Evolutionary conservation across 30 jellyfish, hydroid and myxozoan species (phyloP), one percentile per base, ranked within the genome.

Genomic region (Cassiopea andromeda): DNA sequence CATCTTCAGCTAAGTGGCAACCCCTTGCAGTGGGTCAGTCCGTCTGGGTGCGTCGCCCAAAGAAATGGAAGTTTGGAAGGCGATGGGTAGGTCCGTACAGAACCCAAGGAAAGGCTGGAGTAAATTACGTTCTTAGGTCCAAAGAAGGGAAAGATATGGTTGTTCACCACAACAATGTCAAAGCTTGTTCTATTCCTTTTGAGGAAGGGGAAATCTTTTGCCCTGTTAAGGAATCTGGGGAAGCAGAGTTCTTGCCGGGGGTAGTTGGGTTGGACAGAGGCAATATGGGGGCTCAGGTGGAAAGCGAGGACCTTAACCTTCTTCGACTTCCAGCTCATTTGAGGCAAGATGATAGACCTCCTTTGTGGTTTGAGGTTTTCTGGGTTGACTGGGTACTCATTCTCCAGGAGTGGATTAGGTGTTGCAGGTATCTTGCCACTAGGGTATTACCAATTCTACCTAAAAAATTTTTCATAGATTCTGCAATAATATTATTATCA

Each of bases 1-100:
- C 67, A n/a, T 27, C 60, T 45, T 19, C 60, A 27, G 60, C 60
- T 45, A 75, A 12, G 27, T 75, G 75, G 75, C 16, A 75, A 44
- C 67, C 67, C 84, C 84, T 75, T 75, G 84, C 48, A 47, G 84
- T 48, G 14, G 60, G 84, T 75, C 84, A 75, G 84, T 48, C 84
- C 75, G 84, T 75, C 84, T 75, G 84, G 60, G 75, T 75, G 84
- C 60, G 60, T 10, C 48, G 38, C 60, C 84, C 84, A 6, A 54
- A 54, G 64, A 6, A 54, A 10, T 54, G 64, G 64, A 54, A 54
- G 64, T 54, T 6, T 54, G 12, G 64, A 6, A 54, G 12, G 64
- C 64, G 64, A 10, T 54, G 64, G 64, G 64, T 54, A 3, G 64
- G 64, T 10, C 64, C 64, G 10, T 54, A 54, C 12, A 54, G 12